These are phyloP conservation scores for Phortica magna DNA, from an alignment of 2,888 invertebrate species.

Conservation along the genomic window DNA sequence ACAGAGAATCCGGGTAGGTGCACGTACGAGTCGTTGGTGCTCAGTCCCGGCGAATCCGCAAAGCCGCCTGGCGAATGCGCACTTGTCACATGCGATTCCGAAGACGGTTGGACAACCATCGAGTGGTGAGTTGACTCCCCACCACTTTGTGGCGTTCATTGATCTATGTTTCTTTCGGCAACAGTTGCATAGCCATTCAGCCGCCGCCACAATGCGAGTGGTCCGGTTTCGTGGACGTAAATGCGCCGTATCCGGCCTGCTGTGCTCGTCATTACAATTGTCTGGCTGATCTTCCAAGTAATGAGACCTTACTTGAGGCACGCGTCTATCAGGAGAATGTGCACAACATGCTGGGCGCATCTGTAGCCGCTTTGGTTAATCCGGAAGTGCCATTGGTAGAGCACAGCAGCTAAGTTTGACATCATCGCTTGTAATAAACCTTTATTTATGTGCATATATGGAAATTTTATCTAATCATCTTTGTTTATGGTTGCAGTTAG, in stretches of 20 bases:
- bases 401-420: too few relatives aligned
- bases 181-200: constrained; percentile 1
- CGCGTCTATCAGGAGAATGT: background rate
- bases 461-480: too few relatives aligned
- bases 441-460: too few relatives aligned
- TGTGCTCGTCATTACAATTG: background rate
- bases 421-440: too few relatives aligned
- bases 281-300: background rate
- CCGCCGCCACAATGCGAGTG: background rate
- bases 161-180: background rate
- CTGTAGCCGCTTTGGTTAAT: background rate
- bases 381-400: too few relatives aligned
- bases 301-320: background rate
- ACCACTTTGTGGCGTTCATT: background rate
- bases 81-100: background rate
- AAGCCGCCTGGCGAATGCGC: background rate
- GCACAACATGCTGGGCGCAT: background rate
- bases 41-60: background rate
- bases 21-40: background rate
- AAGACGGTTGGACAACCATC: constrained; percentile 9
- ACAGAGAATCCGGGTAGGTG: background rate
- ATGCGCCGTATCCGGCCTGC: background rate
- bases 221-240: background rate
- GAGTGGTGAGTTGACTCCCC: background rate
- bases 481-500: too few relatives aligned